These are phyloP conservation scores for Oceanites oceanicus DNA, from an alignment of 2,113 vertebrate genomes.

Conservation along the genomic window DNA sequence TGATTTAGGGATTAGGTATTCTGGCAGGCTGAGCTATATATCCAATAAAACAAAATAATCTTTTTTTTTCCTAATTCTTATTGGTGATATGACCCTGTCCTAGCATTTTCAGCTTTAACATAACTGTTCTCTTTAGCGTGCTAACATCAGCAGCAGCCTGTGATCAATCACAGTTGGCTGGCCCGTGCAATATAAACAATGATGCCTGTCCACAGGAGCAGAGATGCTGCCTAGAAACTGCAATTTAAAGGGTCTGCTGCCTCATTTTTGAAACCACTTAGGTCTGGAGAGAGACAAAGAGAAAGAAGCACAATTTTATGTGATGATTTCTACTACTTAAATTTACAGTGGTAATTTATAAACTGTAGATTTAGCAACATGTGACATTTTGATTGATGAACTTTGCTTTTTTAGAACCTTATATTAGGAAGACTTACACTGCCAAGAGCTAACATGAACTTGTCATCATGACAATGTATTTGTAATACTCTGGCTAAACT, in stretches of 20 bases:
- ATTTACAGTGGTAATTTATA: neutral
- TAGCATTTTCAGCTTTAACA: neutral
- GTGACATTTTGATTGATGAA: neutral
- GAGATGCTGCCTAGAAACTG: neutral
- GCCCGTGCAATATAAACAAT: neutral
- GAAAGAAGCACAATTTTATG: neutral
- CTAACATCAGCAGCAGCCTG: neutral
- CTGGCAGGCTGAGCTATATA: neutral
- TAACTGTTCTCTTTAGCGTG: neutral
- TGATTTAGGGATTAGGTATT: neutral
- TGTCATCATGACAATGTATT: neutral
- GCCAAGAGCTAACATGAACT: neutral
- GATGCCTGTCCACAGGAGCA: neutral
- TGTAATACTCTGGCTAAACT: neutral
- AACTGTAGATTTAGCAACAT: neutral
- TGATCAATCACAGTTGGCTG: neutral
- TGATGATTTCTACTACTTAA: neutral
- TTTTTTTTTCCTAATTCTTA: neutral
- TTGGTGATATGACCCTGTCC: neutral
- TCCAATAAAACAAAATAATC: neutral
- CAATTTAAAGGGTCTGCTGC: neutral
- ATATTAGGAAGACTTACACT: neutral
- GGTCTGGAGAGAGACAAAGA: neutral
- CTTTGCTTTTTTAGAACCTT: neutral
- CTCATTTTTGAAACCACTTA: slow-evolving; percentile 7